Conservation (phyloP, 2,113 vertebrate species). For the Sigmodon hispidus region DNA sequence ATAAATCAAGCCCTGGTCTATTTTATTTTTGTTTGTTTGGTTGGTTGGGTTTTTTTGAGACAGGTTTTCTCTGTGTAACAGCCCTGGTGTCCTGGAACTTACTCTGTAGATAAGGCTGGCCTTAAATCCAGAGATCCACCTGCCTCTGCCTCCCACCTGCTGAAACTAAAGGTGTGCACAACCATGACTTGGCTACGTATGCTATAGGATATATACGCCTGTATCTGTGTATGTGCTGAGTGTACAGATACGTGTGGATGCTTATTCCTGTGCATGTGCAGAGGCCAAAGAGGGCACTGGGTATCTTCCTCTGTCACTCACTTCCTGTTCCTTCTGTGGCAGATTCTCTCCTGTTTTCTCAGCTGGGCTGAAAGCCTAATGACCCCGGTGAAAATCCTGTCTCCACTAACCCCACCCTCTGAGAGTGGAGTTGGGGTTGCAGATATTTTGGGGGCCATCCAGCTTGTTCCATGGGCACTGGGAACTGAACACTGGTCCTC, state of each 20-base stretch:
- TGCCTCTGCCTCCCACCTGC: neutral
- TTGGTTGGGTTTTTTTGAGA: neutral
- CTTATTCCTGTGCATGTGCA: too few relatives aligned
- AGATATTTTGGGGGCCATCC: neutral
- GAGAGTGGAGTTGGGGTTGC: neutral
- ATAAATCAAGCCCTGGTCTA: constrained; percentile 19
- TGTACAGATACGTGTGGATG: neutral
- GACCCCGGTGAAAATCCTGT: neutral
- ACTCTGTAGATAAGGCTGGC: neutral
- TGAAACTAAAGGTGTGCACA: neutral
- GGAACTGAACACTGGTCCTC: neutral
- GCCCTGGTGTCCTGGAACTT: neutral
- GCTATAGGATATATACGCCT: neutral
- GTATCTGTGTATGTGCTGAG: neutral
- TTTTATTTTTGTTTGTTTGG: too few relatives aligned
- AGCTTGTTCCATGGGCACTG: neutral
- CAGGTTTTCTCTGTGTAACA: neutral
- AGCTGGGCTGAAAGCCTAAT: neutral
- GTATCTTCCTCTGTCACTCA: neutral
- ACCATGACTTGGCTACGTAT: neutral
- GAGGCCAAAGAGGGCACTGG: neutral
- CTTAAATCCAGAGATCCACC: neutral
- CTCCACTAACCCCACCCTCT: neutral
- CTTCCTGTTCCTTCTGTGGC: neutral
- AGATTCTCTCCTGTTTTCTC: neutral